Conservation (phyloP, 2,113 vertebrate genomes). For the Cygnus buccinator region DNA sequence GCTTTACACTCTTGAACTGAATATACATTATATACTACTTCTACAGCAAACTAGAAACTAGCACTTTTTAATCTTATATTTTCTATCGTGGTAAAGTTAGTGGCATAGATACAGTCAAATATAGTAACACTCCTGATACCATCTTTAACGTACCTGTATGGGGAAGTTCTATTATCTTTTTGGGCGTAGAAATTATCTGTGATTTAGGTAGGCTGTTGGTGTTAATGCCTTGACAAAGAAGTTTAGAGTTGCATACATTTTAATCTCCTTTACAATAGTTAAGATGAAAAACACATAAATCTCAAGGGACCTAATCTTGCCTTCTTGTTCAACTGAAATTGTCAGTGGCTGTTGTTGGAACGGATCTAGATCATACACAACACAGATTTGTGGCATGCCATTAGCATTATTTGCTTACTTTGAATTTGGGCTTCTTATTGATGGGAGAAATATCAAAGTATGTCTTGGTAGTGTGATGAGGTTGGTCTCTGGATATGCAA, state of each 20-base stretch:
- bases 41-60: not conserved
- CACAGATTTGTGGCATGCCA: not conserved
- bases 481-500: not conserved
- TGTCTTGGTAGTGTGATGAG: not conserved
- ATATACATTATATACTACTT: not conserved
- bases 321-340: not conserved
- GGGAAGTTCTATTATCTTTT: not conserved
- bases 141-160: not conserved
- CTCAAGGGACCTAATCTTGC: fast-evolving
- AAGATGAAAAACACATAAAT: not conserved
- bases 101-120: not conserved
- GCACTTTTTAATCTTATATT: not conserved
- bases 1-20: not conserved
- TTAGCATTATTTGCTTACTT: not conserved
- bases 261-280: not conserved
- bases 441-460: not conserved
- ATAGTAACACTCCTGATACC: not conserved
- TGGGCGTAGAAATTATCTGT: not conserved
- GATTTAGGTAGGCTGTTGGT: not conserved
- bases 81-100: not conserved
- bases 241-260: not conserved
- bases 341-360: not conserved
- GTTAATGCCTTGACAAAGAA: not conserved
- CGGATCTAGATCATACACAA: not conserved
- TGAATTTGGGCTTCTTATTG: not conserved